Conservation (phyloP, 2,113 vertebrate genomes). For the Hydrolagus affinis region DNA sequence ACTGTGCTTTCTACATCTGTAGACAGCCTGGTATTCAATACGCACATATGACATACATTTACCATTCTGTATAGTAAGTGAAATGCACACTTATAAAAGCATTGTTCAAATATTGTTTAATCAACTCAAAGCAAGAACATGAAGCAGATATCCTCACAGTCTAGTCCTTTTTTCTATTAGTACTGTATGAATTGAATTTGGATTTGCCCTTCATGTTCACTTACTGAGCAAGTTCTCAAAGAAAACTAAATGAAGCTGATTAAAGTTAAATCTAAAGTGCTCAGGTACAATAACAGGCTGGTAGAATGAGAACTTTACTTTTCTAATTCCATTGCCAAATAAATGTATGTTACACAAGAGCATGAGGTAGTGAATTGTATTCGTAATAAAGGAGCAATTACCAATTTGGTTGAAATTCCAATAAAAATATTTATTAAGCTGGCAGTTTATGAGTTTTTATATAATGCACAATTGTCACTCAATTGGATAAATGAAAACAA, state of each 20-base stretch:
- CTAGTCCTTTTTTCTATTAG: neutral
- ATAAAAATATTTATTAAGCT: neutral
- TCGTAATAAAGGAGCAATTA: constrained; percentile 10
- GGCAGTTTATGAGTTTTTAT: constrained; percentile 14
- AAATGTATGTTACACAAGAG: neutral
- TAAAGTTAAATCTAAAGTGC: neutral
- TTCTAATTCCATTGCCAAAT: neutral
- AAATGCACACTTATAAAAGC: neutral
- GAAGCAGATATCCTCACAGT: neutral
- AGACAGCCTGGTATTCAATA: neutral
- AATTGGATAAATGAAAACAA: constrained; percentile 26
- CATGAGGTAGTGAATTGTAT: neutral
- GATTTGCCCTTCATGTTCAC: neutral
- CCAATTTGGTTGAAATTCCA: neutral
- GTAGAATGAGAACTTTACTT: too few relatives aligned
- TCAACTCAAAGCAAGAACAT: neutral
- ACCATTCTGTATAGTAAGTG: neutral
- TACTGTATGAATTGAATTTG: neutral
- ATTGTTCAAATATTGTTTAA: neutral
- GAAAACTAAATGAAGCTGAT: neutral
- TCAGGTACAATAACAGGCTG: neutral
- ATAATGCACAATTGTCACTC: constrained; percentile 7
- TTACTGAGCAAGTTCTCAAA: neutral
- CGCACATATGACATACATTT: neutral
- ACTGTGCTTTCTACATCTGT: neutral